A percentile compares a stretch with the other conserved stretches of the same genome.
phyloP scores from a whole-genome alignment of 2,113 vertebrate genomes.

The Corythoichthys intestinalis region DNA sequence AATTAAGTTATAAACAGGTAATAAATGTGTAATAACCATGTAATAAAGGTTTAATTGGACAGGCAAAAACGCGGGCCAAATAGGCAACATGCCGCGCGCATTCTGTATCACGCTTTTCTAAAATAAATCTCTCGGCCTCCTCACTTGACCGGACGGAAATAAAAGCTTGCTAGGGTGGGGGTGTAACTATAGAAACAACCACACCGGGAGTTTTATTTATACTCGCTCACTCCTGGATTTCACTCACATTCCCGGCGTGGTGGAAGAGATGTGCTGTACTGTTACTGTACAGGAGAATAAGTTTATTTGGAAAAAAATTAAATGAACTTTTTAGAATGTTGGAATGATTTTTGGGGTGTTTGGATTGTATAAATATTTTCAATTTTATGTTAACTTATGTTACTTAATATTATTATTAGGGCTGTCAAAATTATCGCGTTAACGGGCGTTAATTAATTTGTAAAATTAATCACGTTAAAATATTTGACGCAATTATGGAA shows the following conservation, averaged over 20 bases:
- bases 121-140: conserved; percentile 68
- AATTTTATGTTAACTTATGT: too few relatives aligned
- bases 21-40: too few relatives aligned
- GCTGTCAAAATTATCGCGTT: too few relatives aligned
- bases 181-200: conserved; percentile 68
- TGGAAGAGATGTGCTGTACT: conserved; percentile 1
- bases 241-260: conserved; percentile 22
- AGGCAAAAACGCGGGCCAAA: conserved; percentile 48
- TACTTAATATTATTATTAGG: too few relatives aligned
- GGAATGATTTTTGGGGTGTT: too few relatives aligned
- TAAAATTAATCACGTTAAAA: too few relatives aligned
- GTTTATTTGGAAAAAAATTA: background rate
- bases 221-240: conserved; percentile 36
- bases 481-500: too few relatives aligned
- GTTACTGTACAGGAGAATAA: conserved; percentile 9
- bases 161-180: conserved; percentile 24
- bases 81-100: conserved; percentile 63
- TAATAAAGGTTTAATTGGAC: too few relatives aligned
- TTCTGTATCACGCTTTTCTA: conserved; percentile 69
- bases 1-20: too few relatives aligned
- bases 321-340: too few relatives aligned
- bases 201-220: conserved; percentile 54
- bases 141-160: conserved; percentile 55
- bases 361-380: too few relatives aligned
- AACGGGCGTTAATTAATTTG: too few relatives aligned